phyloP scores from a whole-genome alignment of 2,113 vertebrate species.

The Anolis carolinensis region DNA sequence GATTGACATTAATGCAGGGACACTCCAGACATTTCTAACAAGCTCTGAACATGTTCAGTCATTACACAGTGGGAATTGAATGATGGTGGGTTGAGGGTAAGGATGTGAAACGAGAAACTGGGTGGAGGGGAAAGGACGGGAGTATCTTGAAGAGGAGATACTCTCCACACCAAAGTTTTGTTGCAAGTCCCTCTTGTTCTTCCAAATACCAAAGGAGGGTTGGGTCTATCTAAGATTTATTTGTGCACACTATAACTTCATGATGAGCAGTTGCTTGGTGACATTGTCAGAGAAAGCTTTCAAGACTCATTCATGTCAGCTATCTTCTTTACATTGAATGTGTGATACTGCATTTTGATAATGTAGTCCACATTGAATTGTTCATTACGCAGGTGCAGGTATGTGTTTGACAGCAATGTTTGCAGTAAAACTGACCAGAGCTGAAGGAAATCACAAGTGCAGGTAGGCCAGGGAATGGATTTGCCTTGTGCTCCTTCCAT shows the following conservation, averaged over 20 bases:
- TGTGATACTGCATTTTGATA: neutral
- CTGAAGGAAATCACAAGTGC: neutral
- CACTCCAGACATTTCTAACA: neutral
- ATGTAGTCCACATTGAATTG: neutral
- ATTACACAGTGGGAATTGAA: neutral
- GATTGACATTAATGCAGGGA: too few relatives aligned
- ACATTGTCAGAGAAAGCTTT: neutral
- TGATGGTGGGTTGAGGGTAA: neutral
- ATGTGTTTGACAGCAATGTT: neutral
- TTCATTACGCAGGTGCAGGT: neutral
- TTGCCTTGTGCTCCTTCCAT: neutral
- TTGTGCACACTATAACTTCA: neutral
- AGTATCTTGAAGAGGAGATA: neutral
- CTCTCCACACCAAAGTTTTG: neutral
- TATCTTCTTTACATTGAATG: neutral
- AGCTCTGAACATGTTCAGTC: neutral
- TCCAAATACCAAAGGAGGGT: neutral
- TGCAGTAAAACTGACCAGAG: neutral
- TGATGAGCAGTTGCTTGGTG: neutral
- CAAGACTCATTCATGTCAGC: neutral
- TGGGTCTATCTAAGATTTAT: neutral
- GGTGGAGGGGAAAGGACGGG: neutral
- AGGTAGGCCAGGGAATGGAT: neutral
- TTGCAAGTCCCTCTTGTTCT: neutral
- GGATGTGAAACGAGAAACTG: neutral